A percentile compares a stretch with the other conserved stretches of the same genome.
Evolutionary conservation across 1,140 invertebrate species (phyloP).

Genomic region (Lutraria rhynchaena): DNA sequence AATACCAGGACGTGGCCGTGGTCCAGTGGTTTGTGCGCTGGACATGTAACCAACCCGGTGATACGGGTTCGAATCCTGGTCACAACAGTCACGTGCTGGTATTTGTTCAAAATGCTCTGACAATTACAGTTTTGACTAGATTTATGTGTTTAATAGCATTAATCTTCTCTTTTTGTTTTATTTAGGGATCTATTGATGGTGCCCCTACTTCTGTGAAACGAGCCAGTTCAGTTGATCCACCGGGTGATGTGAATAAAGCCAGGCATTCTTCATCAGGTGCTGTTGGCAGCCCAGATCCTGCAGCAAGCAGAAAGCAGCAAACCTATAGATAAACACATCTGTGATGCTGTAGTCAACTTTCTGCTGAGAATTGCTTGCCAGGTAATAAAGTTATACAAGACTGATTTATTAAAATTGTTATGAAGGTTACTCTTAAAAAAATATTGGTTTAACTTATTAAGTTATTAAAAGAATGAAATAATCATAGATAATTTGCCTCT

Average conservation of each 20-base stretch:
- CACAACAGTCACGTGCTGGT: conserved; percentile 11
- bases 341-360: conserved; percentile 96
- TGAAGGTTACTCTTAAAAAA: too few relatives aligned
- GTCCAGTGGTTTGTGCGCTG: background rate
- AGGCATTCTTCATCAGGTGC: conserved; percentile 72
- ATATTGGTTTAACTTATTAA: too few relatives aligned
- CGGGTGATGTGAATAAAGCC: conserved; percentile 70
- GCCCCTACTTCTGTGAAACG: conserved; percentile 57
- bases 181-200: background rate
- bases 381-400: too few relatives aligned
- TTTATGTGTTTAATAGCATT: too few relatives aligned
- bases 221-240: conserved; percentile 68
- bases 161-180: too few relatives aligned
- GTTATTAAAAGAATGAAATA: too few relatives aligned
- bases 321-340: conserved; percentile 93
- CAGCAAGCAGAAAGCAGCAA: conserved; percentile 73
- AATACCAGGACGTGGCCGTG: too few relatives aligned
- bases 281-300: conserved; percentile 33
- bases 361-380: conserved; percentile 95
- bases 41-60: too few relatives aligned
- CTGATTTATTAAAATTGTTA: too few relatives aligned
- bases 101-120: conserved; percentile 1
- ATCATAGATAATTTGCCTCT: too few relatives aligned
- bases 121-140: background rate
- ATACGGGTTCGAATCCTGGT: too few relatives aligned